Base-by-base conservation (phyloP, 2,113 vertebrate genomes). In the Patagioenas fasciata region DNA sequence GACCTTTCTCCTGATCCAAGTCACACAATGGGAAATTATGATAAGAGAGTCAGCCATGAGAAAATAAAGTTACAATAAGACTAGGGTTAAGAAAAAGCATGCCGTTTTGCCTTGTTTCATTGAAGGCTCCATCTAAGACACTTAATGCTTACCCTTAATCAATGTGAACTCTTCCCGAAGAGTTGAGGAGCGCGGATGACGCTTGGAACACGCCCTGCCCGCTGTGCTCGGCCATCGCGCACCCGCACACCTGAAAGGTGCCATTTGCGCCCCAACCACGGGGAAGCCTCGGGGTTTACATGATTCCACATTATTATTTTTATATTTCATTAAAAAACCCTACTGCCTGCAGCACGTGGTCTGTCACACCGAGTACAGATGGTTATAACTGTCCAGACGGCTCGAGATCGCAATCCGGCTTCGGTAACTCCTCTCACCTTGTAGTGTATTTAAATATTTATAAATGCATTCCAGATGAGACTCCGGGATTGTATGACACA, bases 401-500 rank as follows among this genome's bases (percentile, higher is more conserved):
- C 61, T 89, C 78, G 5, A 1, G 15, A 69, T 1, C 50, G 54
- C 77, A 89, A 53, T 14, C 54, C 85, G 53, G 51, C 32, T 87
- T 50, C 50, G 65, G 54, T 51, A 95, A 72, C 79, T 73, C 50
- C 50, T 89, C 51, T 89, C 17, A 79, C 57, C 95, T 75, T 61
- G 66, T 38, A 79, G 54, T n/a, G 60, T 50, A 87, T 82, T 94
- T 89, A 85, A 95, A 89, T 70, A 93, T 94, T 95, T 91, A 93
- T 69, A 89, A 94, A 73, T 8, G n/a, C 44, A 73, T 91, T 93
- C 82, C 87, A 89, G 81, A 80, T 70, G 65, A 72, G 74, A n/a
- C 64, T 88, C 56, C n/a, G 42, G 70, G 38, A 91, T 14, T 80
- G 78, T 29, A 3, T 48, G 86, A 85, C 66, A 72, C 36, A 66